Percentiles rank a stretch among this genome's conserved stretches.
These are phyloP conservation scores for Aporophyla lueneburgensis DNA, from an alignment of 2,888 invertebrate species.

Conservation along the genomic window DNA sequence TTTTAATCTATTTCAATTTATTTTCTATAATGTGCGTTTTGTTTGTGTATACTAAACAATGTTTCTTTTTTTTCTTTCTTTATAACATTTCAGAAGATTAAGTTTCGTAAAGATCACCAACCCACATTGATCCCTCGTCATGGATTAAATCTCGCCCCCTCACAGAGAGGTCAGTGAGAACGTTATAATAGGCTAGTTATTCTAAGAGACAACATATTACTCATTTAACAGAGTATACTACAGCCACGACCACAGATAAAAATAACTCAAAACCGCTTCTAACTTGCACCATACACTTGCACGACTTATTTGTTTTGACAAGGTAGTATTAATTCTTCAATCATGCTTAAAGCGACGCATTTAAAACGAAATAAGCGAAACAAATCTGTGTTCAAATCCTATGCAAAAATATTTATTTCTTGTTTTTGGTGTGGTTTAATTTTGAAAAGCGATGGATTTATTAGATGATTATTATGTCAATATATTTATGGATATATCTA, in stretches of 20 bases:
- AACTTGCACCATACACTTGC: constrained; percentile 56
- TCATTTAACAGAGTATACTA: not conserved
- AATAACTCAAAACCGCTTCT: constrained; percentile 8
- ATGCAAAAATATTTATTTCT: constrained; percentile 16
- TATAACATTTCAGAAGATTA: too few relatives aligned
- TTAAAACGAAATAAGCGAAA: constrained; percentile 63
- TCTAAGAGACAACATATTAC: not conserved
- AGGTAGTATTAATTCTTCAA: constrained; percentile 81
- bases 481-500: constrained; percentile 5
- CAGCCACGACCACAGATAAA: not conserved
- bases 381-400: constrained; percentile 46
- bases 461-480: constrained; percentile 1
- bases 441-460: constrained; percentile 22
- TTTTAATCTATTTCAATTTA: too few relatives aligned
- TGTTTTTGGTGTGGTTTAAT: constrained; percentile 7
- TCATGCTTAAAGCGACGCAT: constrained; percentile 74
- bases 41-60: too few relatives aligned
- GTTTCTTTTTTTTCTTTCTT: too few relatives aligned
- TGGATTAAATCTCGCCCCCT: not conserved
- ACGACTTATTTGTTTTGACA: constrained; percentile 80
- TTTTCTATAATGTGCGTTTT: too few relatives aligned
- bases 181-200: not conserved
- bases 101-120: not conserved
- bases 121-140: not conserved
- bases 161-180: too few relatives aligned